These are phyloP conservation scores for Tragelaphus strepsiceros DNA, from an alignment of 2,113 vertebrate genomes.

Conservation along the genomic window DNA sequence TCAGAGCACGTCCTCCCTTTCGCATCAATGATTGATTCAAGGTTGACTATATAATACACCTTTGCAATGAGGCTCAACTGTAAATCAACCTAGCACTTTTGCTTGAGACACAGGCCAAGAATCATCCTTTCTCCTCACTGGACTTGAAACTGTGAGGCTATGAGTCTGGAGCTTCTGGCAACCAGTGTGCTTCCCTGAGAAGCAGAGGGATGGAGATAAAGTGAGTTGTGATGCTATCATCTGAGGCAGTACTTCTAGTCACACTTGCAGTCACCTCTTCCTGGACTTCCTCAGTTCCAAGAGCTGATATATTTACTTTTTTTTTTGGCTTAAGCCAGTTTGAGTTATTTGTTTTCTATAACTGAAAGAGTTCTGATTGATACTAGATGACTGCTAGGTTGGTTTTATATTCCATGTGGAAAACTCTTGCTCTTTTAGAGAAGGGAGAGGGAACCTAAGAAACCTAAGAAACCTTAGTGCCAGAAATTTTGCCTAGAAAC, in stretches of 20 bases:
- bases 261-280: fast-evolving
- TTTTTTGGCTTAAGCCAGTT: background rate
- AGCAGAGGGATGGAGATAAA: background rate
- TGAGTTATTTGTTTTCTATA: background rate
- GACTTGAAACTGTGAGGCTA: background rate
- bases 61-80: background rate
- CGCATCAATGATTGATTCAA: background rate
- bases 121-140: background rate
- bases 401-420: background rate
- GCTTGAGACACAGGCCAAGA: background rate
- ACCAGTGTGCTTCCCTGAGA: background rate
- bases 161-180: background rate
- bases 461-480: background rate
- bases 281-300: background rate
- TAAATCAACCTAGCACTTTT: background rate
- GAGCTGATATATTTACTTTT: background rate
- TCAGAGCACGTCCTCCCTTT: background rate
- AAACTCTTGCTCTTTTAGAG: background rate
- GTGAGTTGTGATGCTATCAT: background rate
- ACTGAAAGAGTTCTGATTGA: background rate
- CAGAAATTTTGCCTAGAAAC: background rate
- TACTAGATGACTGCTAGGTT: background rate
- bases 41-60: background rate
- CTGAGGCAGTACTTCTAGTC: background rate
- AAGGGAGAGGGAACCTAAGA: background rate